Conservation (phyloP, 2,797 vertebrate species). For the Protosalanx chinensis region DNA sequence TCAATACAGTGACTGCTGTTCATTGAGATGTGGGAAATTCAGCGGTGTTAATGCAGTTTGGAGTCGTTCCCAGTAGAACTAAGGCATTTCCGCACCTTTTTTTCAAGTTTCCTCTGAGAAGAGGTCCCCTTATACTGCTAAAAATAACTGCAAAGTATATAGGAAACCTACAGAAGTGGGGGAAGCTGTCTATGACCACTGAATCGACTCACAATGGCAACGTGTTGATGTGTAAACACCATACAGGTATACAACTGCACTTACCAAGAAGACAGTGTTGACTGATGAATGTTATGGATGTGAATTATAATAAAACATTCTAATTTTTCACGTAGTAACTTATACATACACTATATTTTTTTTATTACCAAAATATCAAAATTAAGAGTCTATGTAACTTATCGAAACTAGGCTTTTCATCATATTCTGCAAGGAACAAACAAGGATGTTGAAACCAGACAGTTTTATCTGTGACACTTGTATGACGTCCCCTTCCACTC, state of each 20-base stretch:
- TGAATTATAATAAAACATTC: not conserved
- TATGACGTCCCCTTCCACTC: not conserved
- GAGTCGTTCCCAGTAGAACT: slow-evolving; percentile 48
- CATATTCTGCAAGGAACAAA: not conserved
- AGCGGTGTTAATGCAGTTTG: not conserved
- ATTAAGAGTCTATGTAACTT: no score
- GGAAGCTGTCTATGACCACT: not conserved
- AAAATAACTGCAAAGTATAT: slow-evolving; percentile 49
- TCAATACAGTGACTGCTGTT: not conserved
- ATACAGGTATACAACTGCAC: not conserved
- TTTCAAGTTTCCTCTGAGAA: slow-evolving; percentile 52
- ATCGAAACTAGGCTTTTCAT: not conserved
- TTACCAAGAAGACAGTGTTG: not conserved
- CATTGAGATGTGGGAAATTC: slow-evolving; percentile 3
- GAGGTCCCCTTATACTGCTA: slow-evolving; percentile 36
- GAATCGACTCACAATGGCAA: not conserved
- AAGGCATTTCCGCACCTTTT: slow-evolving; percentile 60
- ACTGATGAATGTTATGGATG: not conserved
- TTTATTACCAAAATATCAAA: no score
- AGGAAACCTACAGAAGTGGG: slow-evolving; percentile 2
- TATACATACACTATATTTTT: not conserved
- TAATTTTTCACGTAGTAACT: not conserved
- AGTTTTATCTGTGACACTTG: slow-evolving; percentile 1
- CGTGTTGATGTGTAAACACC: slow-evolving; percentile 15
- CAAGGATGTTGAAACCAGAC: slow-evolving; percentile 2